Percentiles rank a stretch among this genome's conserved stretches.
Conservation (phyloP, 1,140 invertebrate species). For the Diploscapter pachys region DNA sequence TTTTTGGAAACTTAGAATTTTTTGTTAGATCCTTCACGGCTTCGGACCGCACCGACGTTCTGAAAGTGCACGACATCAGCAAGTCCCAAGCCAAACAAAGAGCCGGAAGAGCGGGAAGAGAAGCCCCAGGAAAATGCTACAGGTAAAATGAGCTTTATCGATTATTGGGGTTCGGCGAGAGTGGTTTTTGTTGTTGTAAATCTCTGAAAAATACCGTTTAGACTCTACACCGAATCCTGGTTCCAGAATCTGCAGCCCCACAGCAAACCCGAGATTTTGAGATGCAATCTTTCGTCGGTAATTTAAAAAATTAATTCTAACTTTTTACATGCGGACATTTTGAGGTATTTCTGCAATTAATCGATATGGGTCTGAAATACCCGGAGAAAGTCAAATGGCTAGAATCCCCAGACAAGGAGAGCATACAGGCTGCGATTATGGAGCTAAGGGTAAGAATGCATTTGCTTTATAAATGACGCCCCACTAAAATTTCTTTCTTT, state of each 20-base stretch:
- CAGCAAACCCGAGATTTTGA: conserved; percentile 45
- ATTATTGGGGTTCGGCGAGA: too few species aligned
- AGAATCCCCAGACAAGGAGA: conserved; percentile 59
- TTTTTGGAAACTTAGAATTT: neutral
- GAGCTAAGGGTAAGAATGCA: conserved; percentile 36
- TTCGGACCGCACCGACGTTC: conserved; percentile 42
- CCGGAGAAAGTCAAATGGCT: conserved; percentile 62
- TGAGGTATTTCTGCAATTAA: conserved; percentile 62
- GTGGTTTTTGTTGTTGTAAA: too few species aligned
- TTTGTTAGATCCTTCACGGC: conserved; percentile 43
- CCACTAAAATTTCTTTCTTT: neutral
- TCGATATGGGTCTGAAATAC: conserved; percentile 61
- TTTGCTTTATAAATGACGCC: neutral
- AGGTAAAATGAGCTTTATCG: conserved; percentile 33
- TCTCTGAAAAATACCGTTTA: conserved; percentile 8
- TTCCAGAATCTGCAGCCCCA: conserved; percentile 40
- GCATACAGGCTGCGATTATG: conserved; percentile 41
- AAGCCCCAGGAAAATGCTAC: conserved; percentile 62
- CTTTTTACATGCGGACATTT: conserved; percentile 5
- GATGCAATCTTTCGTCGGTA: conserved; percentile 49
- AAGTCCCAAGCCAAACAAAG: conserved; percentile 57
- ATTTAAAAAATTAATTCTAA: conserved; percentile 1
- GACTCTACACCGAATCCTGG: conserved; percentile 58
- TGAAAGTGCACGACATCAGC: conserved; percentile 52
- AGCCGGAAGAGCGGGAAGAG: conserved; percentile 63